Percentiles rank a stretch among this genome's conserved stretches.
Conservation (phyloP, 2,113 vertebrate genomes). For the Rynchops niger region DNA sequence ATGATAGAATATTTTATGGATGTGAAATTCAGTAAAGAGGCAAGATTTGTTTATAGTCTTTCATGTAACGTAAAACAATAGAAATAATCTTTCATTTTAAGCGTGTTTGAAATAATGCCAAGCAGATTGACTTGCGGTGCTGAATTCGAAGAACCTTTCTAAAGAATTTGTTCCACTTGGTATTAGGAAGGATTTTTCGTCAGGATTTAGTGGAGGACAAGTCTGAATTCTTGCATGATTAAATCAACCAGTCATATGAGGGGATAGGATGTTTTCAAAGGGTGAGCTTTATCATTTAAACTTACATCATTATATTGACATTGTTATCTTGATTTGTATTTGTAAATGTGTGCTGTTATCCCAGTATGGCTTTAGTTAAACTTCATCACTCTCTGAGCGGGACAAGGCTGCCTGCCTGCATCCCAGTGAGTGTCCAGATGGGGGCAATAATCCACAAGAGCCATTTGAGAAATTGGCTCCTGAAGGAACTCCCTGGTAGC, state of each 20-base stretch:
- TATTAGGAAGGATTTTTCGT: not conserved
- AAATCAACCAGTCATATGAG: not conserved
- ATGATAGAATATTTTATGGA: not conserved
- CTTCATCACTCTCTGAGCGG: not conserved
- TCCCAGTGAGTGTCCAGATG: not conserved
- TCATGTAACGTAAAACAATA: not conserved
- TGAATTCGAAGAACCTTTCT: not conserved
- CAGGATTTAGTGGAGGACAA: not conserved
- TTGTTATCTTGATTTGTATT: not conserved
- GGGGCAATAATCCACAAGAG: not conserved
- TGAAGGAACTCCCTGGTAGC: not conserved
- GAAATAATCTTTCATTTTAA: not conserved
- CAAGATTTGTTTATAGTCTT: not conserved
- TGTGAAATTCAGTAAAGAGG: not conserved
- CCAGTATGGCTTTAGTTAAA: not conserved
- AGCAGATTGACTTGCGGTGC: not conserved
- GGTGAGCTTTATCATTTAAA: not conserved
- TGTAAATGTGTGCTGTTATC: not conserved
- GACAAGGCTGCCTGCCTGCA: not conserved
- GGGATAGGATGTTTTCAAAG: not conserved
- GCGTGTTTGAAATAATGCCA: not conserved
- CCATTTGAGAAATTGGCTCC: not conserved
- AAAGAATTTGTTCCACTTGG: not conserved
- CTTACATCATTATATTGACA: not conserved
- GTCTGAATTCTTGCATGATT: not conserved